Percentiles rank a stretch among this genome's conserved stretches.
These are phyloP conservation scores for Stichodactyla mertensii DNA, from an alignment of 64 coral and sea anemone genomes.

Conservation along the genomic window DNA sequence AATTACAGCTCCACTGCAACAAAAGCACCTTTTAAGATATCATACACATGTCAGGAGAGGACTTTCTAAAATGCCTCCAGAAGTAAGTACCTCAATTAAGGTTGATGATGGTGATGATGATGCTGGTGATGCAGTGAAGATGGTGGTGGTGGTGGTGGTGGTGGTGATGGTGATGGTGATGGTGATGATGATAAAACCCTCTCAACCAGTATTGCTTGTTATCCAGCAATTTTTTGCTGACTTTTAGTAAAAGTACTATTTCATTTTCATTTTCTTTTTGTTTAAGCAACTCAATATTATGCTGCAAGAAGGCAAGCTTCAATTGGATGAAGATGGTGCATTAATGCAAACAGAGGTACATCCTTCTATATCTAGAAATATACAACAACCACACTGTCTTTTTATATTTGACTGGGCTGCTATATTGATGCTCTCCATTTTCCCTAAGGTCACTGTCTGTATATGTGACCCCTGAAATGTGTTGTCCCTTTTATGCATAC, in stretches of 20 bases:
- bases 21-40: conserved; percentile 80
- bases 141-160: not conserved
- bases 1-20: conserved; percentile 73
- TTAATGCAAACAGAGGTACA: conserved; percentile 58
- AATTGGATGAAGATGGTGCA: conserved; percentile 77
- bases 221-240: too few species aligned
- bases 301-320: conserved; percentile 56
- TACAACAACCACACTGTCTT: too few species aligned
- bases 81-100: conserved; percentile 23
- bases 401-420: too few species aligned
- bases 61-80: conserved; percentile 80
- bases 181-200: too few species aligned
- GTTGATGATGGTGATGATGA: not conserved
- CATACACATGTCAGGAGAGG: conserved; percentile 77
- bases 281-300: conserved; percentile 81
- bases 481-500: too few species aligned
- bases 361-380: not conserved
- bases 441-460: too few species aligned
- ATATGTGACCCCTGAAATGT: too few species aligned
- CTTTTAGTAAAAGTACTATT: not conserved
- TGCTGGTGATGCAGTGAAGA: not conserved
- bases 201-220: too few species aligned
- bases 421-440: too few species aligned
- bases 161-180: not conserved
- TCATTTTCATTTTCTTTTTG: not conserved